These are phyloP conservation scores for Ia io DNA, from an alignment of 2,113 vertebrate species.

Conservation along the genomic window DNA sequence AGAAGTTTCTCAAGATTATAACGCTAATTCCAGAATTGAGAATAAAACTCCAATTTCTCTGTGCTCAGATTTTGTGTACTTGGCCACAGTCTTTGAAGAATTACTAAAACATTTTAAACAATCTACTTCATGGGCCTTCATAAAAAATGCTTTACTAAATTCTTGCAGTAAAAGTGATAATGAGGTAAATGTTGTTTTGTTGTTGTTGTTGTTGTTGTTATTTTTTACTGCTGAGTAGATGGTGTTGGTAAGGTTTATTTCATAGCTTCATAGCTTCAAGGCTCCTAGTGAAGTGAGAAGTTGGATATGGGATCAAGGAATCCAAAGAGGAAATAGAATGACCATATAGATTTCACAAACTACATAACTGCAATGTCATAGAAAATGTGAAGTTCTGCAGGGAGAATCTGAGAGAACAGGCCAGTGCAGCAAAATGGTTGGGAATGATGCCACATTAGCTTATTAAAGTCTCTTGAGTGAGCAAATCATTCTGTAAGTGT, in stretches of 20 bases:
- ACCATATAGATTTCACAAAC: not conserved
- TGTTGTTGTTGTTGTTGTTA: not conserved
- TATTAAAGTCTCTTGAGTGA: not conserved
- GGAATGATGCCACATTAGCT: not conserved
- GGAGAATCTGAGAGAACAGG: not conserved
- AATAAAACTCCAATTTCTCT: not conserved
- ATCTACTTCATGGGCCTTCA: not conserved
- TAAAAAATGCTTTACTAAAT: not conserved
- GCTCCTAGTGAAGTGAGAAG: not conserved
- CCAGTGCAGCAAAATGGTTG: not conserved
- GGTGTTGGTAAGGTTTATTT: not conserved
- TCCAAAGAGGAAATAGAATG: not conserved
- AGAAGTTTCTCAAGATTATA: not conserved
- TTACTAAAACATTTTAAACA: not conserved
- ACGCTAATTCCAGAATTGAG: not conserved
- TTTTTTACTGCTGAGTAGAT: not conserved
- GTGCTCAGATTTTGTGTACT: not conserved
- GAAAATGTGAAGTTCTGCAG: not conserved
- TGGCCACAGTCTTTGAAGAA: not conserved
- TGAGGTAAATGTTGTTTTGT: not conserved
- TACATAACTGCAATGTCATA: not conserved
- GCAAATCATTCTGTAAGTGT: not conserved
- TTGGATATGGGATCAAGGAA: not conserved
- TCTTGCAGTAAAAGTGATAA: not conserved
- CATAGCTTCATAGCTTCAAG: not conserved